Conservation (phyloP, 2,888 invertebrate genomes). For the Phaedon cochleariae region DNA sequence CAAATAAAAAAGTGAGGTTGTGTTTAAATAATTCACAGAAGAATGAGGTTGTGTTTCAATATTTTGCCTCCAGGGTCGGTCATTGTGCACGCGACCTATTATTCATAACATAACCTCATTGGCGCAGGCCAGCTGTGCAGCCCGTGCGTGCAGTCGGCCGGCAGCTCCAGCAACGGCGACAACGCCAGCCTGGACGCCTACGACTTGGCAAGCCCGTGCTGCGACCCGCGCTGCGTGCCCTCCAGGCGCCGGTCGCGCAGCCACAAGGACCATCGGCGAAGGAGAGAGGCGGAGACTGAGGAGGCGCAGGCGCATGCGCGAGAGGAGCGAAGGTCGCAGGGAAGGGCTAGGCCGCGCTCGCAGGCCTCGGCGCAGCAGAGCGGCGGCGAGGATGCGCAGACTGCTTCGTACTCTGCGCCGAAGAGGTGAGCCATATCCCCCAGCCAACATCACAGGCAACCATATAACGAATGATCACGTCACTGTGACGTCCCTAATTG, state of each 20-base stretch:
- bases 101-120: too few relatives aligned
- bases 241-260: slow-evolving; percentile 63
- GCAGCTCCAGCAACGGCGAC: slow-evolving; percentile 55
- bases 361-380: slow-evolving; percentile 51
- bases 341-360: slow-evolving; percentile 52
- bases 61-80: too few relatives aligned
- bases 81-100: too few relatives aligned
- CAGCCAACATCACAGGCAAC: too few relatives aligned
- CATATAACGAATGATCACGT: too few relatives aligned
- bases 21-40: too few relatives aligned
- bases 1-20: too few relatives aligned
- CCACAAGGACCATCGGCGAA: slow-evolving; percentile 68
- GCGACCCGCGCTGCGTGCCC: slow-evolving; percentile 86
- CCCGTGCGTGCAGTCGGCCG: slow-evolving; percentile 73
- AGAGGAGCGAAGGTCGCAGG: slow-evolving; percentile 37
- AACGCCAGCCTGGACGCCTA: slow-evolving; percentile 81
- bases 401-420: slow-evolving; percentile 42
- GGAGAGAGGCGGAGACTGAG: slow-evolving; percentile 61
- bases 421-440: too few relatives aligned
- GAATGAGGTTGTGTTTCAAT: too few relatives aligned
- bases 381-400: too few relatives aligned
- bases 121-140: slow-evolving; percentile 74
- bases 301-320: slow-evolving; percentile 64
- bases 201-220: slow-evolving; percentile 86
- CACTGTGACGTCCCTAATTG: too few relatives aligned